Percentiles rank a stretch among this genome's conserved stretches.
These are phyloP conservation scores for Bradypus variegatus DNA, from an alignment of 2,797 vertebrate genomes.

Conservation along the genomic window DNA sequence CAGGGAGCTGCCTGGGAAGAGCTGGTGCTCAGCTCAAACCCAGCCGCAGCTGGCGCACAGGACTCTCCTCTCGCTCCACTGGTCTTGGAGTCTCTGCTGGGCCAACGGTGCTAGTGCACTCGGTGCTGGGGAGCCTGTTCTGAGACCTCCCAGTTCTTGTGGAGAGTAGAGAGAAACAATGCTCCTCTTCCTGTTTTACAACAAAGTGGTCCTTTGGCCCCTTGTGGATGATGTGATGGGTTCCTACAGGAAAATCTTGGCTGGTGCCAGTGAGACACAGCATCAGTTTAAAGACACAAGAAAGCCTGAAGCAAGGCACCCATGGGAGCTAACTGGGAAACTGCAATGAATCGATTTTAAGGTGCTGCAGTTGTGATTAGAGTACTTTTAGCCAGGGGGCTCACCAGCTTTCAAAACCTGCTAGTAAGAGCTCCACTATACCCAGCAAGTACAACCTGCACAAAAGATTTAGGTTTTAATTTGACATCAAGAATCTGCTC, in stretches of 20 bases:
- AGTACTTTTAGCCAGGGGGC: constrained; percentile 40
- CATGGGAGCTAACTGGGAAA: background rate
- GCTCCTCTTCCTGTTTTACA: background rate
- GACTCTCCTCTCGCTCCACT: background rate
- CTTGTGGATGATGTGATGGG: background rate
- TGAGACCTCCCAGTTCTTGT: background rate
- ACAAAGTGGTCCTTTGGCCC: background rate
- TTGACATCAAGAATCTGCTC: constrained; percentile 22
- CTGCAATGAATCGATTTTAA: constrained; percentile 20
- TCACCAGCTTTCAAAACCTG: constrained; percentile 38
- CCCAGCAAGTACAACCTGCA: constrained; percentile 21
- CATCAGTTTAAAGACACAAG: background rate
- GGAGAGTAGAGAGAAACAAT: background rate
- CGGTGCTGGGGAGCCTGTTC: too few relatives aligned
- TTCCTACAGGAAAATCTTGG: background rate
- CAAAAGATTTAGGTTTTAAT: constrained; percentile 8
- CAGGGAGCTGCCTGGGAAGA: background rate
- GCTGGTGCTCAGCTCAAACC: background rate
- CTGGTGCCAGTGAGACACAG: background rate
- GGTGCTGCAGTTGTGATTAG: constrained; percentile 35
- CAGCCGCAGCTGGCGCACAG: background rate
- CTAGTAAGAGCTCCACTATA: background rate
- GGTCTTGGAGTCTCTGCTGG: background rate
- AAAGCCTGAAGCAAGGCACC: background rate
- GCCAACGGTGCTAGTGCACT: background rate